Percentiles rank a stretch among this genome's conserved stretches.
Conservation (phyloP, 2,113 vertebrate species). For the Eolophus roseicapilla region DNA sequence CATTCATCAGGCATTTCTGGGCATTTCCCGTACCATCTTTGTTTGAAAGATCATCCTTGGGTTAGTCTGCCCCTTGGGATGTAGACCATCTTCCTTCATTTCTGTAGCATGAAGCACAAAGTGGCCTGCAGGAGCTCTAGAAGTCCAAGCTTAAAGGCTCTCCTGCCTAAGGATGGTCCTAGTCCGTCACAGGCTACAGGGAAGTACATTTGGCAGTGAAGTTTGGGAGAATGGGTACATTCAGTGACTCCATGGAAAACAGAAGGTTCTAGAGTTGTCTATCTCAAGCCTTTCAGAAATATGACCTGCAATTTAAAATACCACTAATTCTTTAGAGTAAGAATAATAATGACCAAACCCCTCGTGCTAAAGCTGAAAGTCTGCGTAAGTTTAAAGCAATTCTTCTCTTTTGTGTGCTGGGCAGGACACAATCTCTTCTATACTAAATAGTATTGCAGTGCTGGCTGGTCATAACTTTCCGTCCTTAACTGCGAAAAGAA, state of each 20-base stretch:
- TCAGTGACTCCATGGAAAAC: not conserved
- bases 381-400: not conserved
- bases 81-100: not conserved
- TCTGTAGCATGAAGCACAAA: not conserved
- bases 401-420: not conserved
- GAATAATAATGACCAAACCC: not conserved
- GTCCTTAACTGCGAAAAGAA: not conserved
- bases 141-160: not conserved
- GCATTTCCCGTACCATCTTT: not conserved
- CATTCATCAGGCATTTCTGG: not conserved
- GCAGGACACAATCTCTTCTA: not conserved
- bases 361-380: not conserved
- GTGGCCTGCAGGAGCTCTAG: not conserved
- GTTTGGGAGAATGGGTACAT: not conserved
- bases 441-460: not conserved
- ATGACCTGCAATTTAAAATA: not conserved
- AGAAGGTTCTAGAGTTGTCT: not conserved
- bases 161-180: not conserved
- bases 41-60: not conserved
- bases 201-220: not conserved
- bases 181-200: not conserved
- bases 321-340: not conserved
- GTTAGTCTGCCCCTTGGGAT: not conserved
- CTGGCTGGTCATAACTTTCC: not conserved
- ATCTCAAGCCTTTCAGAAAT: not conserved